These are phyloP conservation scores for Notiomystis cincta DNA, from an alignment of 2,113 vertebrate genomes.

Conservation along the genomic window DNA sequence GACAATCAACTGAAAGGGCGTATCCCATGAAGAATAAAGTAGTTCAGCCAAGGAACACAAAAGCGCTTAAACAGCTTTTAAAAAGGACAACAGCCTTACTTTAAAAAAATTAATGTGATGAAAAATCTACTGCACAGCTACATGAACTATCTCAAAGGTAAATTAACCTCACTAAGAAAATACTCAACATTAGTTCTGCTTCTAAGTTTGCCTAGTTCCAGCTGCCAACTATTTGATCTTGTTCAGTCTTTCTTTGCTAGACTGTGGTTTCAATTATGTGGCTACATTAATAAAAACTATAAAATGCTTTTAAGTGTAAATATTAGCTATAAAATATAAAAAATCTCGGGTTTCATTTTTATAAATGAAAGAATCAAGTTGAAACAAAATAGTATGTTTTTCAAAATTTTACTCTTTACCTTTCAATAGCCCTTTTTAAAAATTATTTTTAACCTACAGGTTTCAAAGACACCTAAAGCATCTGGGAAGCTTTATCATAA, in stretches of 20 bases:
- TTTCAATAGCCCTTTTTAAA: neutral
- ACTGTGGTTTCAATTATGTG: neutral
- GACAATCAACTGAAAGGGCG: neutral
- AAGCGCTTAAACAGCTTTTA: neutral
- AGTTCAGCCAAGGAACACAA: conserved; percentile 1
- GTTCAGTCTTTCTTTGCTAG: neutral
- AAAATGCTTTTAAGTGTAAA: neutral
- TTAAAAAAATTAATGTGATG: neutral
- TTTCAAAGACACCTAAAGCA: neutral
- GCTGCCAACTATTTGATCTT: conserved; percentile 3
- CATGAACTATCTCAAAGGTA: neutral
- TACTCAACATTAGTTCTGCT: neutral
- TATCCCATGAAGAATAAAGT: neutral
- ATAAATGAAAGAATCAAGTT: neutral
- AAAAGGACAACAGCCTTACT: neutral
- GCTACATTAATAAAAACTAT: neutral
- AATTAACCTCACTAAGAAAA: neutral
- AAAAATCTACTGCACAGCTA: neutral
- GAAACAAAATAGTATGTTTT: neutral
- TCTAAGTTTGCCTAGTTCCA: neutral
- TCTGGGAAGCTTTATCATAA: neutral
- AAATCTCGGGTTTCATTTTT: neutral
- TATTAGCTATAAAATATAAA: neutral
- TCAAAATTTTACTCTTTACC: neutral
- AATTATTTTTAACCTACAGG: neutral